phyloP scores from a whole-genome alignment of 2,113 vertebrate species.

The Poeciliopsis occidentalis region DNA sequence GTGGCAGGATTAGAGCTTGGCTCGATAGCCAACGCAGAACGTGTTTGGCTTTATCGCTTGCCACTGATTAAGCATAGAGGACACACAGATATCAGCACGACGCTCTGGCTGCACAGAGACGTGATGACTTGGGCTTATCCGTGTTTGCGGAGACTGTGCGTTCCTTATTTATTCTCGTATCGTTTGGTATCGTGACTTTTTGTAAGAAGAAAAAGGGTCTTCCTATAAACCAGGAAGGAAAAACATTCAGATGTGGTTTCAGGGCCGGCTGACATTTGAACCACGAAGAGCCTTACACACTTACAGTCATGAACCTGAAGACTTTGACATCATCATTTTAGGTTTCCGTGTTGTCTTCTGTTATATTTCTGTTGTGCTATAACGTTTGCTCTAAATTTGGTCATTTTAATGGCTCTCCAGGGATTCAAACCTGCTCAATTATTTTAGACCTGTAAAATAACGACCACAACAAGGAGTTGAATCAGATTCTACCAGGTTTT shows the following conservation, averaged over 20 bases:
- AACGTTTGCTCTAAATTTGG: not conserved
- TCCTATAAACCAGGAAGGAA: constrained; percentile 10
- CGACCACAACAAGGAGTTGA: too few species aligned
- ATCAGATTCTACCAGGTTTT: not conserved
- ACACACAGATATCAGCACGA: constrained; percentile 34
- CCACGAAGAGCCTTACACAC: constrained; percentile 20
- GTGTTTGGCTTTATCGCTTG: constrained; percentile 49
- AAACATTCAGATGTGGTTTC: constrained; percentile 40
- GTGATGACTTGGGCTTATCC: constrained; percentile 34
- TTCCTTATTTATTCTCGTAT: constrained; percentile 28
- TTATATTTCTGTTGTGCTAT: not conserved
- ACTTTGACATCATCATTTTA: not conserved
- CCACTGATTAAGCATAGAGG: constrained; percentile 35
- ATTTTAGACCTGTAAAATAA: not conserved
- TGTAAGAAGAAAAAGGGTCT: not conserved
- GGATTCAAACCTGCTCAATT: not conserved
- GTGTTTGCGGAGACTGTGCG: constrained; percentile 23
- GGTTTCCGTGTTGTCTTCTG: not conserved
- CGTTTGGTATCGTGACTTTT: constrained; percentile 14
- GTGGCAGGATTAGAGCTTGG: constrained; percentile 28
- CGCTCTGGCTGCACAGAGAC: constrained; percentile 11
- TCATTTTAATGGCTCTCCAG: not conserved
- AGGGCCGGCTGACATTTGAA: constrained; percentile 26
- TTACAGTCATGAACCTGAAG: not conserved
- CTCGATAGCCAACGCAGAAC: constrained; percentile 56